Evolutionary conservation across 2,113 vertebrate species (phyloP).

Genomic region (Gopherus flavomarginatus): DNA sequence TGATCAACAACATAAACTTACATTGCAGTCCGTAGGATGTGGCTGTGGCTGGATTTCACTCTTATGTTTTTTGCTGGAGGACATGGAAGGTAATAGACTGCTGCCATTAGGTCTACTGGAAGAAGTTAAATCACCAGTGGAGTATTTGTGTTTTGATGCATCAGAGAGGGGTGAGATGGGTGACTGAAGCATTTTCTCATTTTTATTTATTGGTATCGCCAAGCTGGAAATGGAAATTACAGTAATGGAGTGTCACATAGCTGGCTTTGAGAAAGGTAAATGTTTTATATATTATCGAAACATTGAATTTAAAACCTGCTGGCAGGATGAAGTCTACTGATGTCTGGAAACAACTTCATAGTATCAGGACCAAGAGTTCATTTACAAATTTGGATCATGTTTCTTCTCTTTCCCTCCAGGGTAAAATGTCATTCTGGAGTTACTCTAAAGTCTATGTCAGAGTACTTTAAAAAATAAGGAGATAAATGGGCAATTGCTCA

Average conservation of each 20-base stretch:
- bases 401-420: slow-evolving; percentile 55
- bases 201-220: slow-evolving; percentile 87
- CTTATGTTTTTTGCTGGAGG: slow-evolving; percentile 81
- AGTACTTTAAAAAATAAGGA: slow-evolving; percentile 48
- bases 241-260: slow-evolving; percentile 74
- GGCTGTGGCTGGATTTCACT: slow-evolving; percentile 75
- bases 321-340: slow-evolving; percentile 50
- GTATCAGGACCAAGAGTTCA: slow-evolving; percentile 51
- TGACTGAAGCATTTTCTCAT: slow-evolving; percentile 87
- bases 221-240: slow-evolving; percentile 81
- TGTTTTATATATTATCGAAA: slow-evolving; percentile 70
- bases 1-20: slow-evolving; percentile 63
- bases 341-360: slow-evolving; percentile 64
- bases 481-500: slow-evolving; percentile 67
- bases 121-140: slow-evolving; percentile 81
- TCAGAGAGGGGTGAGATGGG: slow-evolving; percentile 88
- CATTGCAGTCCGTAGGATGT: slow-evolving; percentile 76
- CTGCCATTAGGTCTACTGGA: slow-evolving; percentile 75
- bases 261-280: slow-evolving; percentile 66
- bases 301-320: slow-evolving; percentile 70
- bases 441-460: slow-evolving; percentile 53
- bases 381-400: slow-evolving; percentile 63
- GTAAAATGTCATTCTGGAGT: slow-evolving; percentile 59
- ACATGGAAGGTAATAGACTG: slow-evolving; percentile 71
- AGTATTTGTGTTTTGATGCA: slow-evolving; percentile 82